Percentiles rank a stretch among this genome's conserved stretches.
Evolutionary conservation across 2,888 invertebrate genomes (phyloP).

Genomic region (Habroteleia sp.): DNA sequence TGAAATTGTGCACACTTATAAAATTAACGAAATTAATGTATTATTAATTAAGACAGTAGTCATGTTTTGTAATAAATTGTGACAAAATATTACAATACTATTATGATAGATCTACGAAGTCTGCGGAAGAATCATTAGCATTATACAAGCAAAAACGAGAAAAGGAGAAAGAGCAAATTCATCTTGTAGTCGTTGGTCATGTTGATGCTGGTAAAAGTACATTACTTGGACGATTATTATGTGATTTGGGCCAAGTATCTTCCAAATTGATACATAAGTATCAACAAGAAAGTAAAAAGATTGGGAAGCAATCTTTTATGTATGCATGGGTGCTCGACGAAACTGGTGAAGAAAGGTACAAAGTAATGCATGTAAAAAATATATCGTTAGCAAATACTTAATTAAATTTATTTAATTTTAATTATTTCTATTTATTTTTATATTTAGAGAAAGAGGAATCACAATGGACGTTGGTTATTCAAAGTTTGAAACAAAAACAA

Average conservation of each 20-base stretch:
- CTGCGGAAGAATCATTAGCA: slow-evolving; percentile 83
- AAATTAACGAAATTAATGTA: too few species aligned
- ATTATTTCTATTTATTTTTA: not conserved
- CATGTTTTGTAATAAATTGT: too few species aligned
- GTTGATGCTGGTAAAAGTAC: slow-evolving; percentile 99
- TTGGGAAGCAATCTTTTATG: slow-evolving; percentile 98
- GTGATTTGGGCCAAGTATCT: slow-evolving; percentile 88
- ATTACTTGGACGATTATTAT: slow-evolving; percentile 97
- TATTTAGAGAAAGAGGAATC: slow-evolving; percentile 89
- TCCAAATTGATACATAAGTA: slow-evolving; percentile 89
- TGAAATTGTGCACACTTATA: too few species aligned
- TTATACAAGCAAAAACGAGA: slow-evolving; percentile 89
- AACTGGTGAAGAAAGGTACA: slow-evolving; percentile 95
- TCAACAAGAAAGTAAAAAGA: slow-evolving; percentile 97
- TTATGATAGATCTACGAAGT: slow-evolving; percentile 76
- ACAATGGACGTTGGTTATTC: slow-evolving; percentile 99
- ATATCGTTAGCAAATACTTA: not conserved
- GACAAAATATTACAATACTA: too few species aligned
- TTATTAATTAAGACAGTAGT: too few species aligned
- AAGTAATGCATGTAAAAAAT: not conserved
- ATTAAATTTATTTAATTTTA: slow-evolving; percentile 9
- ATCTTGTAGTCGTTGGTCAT: slow-evolving; percentile 96
- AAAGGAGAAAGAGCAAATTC: slow-evolving; percentile 91
- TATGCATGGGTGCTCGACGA: slow-evolving; percentile 99
- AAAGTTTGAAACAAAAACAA: slow-evolving; percentile 93